Evolutionary conservation across 2,113 vertebrate species (phyloP), one percentile per base, ranked within the genome.

Genomic region (Peromyscus maniculatus): DNA sequence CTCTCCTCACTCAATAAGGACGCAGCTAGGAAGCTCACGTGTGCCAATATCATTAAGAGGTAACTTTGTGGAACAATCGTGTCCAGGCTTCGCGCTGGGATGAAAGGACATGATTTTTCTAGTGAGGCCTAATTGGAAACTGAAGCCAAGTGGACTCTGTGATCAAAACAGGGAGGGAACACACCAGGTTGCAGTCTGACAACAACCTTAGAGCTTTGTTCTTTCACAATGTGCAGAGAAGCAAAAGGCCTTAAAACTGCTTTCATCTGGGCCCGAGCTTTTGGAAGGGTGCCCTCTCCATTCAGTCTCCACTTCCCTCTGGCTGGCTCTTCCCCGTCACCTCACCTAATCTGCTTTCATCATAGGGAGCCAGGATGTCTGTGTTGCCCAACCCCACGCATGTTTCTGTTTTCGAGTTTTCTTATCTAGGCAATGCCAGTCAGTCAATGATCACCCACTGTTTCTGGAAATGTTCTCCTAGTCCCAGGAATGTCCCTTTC

Each of bases 91-190:
- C 96, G 4, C 69, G 97, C 97, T 98, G 95, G 75, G 96, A 89
- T 97, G 75, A 97, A 96, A 97, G 67, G 71, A 93, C 62, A 74
- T 91, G 89, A 87, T 90, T 97, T 97, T 98, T 94, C 94, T 84
- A 79, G 92, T 94, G 74, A 91, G 94, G 75, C n/a, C 69, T 96
- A 96, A 96, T 94, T 96, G 93, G 96, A 97, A 96, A 97, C 55
- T 87, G 87, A 96, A 97, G 82, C 72, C 89, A 94, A 95, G 66
- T 64, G 31, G 97, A 94, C 75, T 97, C 75, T 95, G 80, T 26
- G 87, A 94, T 96, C 93, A 97, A 97, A 98, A 98, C 98, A 98
- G 97, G 96, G 96, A 98, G 91, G 57, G 71, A 97, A 95, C 94
- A 72, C 52, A 52, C 52, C 88, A 90, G 87, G 95, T 93, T 69